Evolutionary conservation across 2,888 invertebrate genomes (phyloP), one percentile per base, ranked within the genome.

Genomic region (Phalera bucephala): DNA sequence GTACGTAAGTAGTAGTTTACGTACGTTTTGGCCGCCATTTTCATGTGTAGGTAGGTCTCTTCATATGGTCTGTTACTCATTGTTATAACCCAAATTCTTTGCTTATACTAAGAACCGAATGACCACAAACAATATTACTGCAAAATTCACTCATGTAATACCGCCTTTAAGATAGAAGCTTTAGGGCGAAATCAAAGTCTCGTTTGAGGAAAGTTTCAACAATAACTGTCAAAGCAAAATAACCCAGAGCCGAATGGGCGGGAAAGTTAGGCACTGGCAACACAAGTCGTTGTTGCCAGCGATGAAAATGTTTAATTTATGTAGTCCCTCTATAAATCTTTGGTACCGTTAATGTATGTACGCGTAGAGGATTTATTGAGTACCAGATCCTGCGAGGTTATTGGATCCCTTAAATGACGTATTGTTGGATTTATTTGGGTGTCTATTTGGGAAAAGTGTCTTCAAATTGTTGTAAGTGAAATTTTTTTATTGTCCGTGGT

Each of bases 181-280:
- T 17, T 40, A 32, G 31, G 45, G 40, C 36, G 49, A 50, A 66
- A 64, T 63, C 58, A 61, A 61, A 65, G 50, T 39, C 41, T 39
- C 32, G 43, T 31, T 39, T 34, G 42, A 48, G 26, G 40, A 62
- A 70, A 72, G 56, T 72, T 72, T 40, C 40, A 36, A 59, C 64
- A 64, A 72, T 75, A 75, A 71, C 66, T 69, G 70, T 69, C 66
- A 49, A 32, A 38, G 49, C 49, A 54, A 63, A 63, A 71, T 70
- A 67, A 57, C 56, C 14, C 14, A n/a, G 31, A 36, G 43, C 33
- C 35, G 36, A 49, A 45, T 28, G 36, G 42, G 43, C 43, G 43
- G 38, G 38, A 42, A 52, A 51, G 52, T 55, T 56, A 9, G 51
- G 42, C 42, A 41, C 53, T 54, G 60, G n/a, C n/a, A n/a, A n/a